Evolutionary conservation across 2,797 vertebrate species (phyloP).

Genomic region (Kryptolebias ocellatus): DNA sequence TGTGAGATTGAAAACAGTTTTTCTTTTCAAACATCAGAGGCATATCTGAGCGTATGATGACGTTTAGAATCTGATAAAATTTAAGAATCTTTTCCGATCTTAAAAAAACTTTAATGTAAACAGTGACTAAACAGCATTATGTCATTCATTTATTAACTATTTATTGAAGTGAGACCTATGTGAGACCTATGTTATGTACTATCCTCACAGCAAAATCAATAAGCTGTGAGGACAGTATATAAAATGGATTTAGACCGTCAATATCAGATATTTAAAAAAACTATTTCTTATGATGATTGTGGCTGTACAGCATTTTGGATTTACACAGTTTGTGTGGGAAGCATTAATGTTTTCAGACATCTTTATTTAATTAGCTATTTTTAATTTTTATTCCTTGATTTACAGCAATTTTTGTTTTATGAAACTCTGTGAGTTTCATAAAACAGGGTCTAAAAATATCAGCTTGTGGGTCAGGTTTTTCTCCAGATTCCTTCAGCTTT

Average conservation of each 20-base stretch:
- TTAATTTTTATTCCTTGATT: conserved; percentile 1
- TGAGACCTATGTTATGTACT: too few species aligned
- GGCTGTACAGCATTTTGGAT: conserved; percentile 23
- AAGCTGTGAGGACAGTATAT: conserved; percentile 16
- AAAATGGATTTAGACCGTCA: conserved; percentile 30
- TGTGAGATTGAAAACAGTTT: neutral
- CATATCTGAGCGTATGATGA: conserved; percentile 4
- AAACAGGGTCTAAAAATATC: conserved; percentile 56
- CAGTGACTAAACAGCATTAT: too few species aligned
- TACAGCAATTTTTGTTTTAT: conserved; percentile 3
- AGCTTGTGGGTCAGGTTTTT: conserved; percentile 52
- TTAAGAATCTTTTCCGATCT: neutral
- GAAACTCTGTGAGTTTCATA: conserved; percentile 58
- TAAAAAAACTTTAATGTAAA: conserved; percentile 1
- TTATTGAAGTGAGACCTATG: too few species aligned
- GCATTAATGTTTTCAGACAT: conserved; percentile 17
- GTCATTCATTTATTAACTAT: too few species aligned
- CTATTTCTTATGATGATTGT: conserved; percentile 18
- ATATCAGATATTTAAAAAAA: conserved; percentile 51
- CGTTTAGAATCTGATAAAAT: neutral
- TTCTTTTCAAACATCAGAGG: neutral
- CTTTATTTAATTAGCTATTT: conserved; percentile 4
- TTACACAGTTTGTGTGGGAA: conserved; percentile 6
- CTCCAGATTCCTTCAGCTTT: conserved; percentile 59
- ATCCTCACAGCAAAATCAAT: too few species aligned